Base-by-base conservation (phyloP, 2,113 vertebrate genomes). In the Orthonyx spaldingii region DNA sequence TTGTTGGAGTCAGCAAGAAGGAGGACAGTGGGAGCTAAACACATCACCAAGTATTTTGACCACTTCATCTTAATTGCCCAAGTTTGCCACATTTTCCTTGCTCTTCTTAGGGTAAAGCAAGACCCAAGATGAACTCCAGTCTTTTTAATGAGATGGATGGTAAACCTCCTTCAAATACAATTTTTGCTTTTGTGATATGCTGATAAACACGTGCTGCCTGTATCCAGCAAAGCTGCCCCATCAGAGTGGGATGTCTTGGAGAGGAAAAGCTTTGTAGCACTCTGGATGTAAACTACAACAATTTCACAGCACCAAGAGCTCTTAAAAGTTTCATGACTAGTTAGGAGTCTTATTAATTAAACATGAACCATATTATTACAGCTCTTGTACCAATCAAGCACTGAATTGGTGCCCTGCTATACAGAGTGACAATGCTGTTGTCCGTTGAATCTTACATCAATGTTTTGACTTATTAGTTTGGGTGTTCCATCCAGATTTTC, bases 321-420 rank as follows among this genome's bases (percentile, higher is more conserved):
- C 78, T 88, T 96, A 60, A 89, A 96, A 90, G 52, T 96, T 97
- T 96, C 78, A 94, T 91, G 78, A 69, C 63, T 68, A 74, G 61
- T 76, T 94, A 92, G 79, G 70, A 95, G 44, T 52, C 71, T 79
- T 94, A 91, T 94, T 95, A 97, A 97, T 96, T 96, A 96, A 96
- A 94, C 91, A 95, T 91, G 71, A 17, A 77, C 26, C n/a, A 28
- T 55, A 72, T 91, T 95, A 94, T 80, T 90, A 64, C 70, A 79
- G 71, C 52, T 91, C 87, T 94, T 94, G 92, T 93, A 92, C 88
- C 71, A 95, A 91, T 95, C 95, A 94, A 93, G 80, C 57, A 47
- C 22, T 82, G 89, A 96, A 91, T 65, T 78, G 49, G 44, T 93
- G 66, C 49, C 37, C 59, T 88, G 59, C 23, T 91, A 77, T 55